phyloP scores from a whole-genome alignment of 2,888 invertebrate species.

The Aleiodes testaceus region DNA sequence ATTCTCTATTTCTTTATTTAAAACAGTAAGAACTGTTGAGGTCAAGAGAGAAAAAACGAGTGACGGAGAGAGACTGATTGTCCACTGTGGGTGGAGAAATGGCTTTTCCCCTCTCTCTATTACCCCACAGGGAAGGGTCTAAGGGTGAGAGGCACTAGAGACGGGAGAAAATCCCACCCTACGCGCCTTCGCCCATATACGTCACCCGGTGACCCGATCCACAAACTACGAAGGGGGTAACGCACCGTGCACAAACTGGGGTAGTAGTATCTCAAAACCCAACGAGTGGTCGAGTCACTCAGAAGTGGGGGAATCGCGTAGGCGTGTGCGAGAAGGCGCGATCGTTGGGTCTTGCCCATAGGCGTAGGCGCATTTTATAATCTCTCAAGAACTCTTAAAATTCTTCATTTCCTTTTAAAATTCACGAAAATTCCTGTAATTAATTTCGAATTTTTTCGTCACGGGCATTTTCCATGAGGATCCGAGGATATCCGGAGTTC shows the following conservation, averaged over 20 bases:
- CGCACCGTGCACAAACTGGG: constrained; percentile 63
- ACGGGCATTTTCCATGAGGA: too few species aligned
- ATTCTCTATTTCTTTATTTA: neutral
- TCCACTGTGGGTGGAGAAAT: constrained; percentile 32
- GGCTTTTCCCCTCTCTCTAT: neutral
- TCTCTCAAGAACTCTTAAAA: too few species aligned
- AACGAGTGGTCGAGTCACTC: constrained; percentile 28
- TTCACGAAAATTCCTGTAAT: too few species aligned
- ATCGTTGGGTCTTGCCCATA: constrained; percentile 33
- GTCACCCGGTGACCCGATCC: constrained; percentile 68
- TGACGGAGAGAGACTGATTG: constrained; percentile 5
- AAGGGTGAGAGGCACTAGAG: neutral
- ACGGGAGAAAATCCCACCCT: constrained; percentile 39
- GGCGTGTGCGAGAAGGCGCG: constrained; percentile 42
- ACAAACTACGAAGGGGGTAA: constrained; percentile 57
- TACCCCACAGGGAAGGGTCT: neutral
- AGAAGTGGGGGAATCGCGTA: constrained; percentile 38
- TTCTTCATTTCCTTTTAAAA: too few species aligned
- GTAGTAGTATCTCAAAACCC: constrained; percentile 61
- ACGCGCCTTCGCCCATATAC: constrained; percentile 45
- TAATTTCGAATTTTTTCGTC: too few species aligned
- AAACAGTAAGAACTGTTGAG: constrained; percentile 30
- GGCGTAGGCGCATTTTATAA: constrained; percentile 34
- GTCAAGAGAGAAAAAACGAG: constrained; percentile 2
- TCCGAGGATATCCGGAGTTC: too few species aligned